Conservation (phyloP, 2,113 vertebrate species). For the Rhineura floridana region DNA sequence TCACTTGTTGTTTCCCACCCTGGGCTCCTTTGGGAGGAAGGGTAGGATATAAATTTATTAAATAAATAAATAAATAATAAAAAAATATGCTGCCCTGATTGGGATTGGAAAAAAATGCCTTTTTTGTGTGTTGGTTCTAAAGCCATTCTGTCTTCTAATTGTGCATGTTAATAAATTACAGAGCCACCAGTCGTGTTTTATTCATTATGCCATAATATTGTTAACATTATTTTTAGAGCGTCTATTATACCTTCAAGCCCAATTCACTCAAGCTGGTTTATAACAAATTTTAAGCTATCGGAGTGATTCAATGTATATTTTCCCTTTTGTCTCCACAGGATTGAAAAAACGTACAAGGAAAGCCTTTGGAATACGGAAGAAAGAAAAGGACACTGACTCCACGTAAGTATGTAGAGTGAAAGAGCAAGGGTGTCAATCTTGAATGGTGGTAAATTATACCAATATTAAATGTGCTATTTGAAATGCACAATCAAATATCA, state of each 20-base stretch:
- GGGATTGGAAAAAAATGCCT: background rate
- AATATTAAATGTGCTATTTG: fast-evolving
- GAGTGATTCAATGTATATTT: background rate
- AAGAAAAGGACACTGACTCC: constrained; percentile 95
- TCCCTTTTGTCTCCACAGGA: constrained; percentile 78
- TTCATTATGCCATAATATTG: background rate
- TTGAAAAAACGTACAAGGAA: constrained; percentile 98
- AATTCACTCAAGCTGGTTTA: background rate
- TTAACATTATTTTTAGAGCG: background rate
- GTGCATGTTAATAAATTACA: background rate
- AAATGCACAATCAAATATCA: fast-evolving
- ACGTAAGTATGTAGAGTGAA: constrained; percentile 76
- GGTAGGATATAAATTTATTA: too few relatives aligned
- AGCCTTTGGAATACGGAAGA: constrained; percentile 96
- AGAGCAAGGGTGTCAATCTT: fast-evolving
- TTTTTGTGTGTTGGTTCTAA: background rate
- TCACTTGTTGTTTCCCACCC: too few relatives aligned
- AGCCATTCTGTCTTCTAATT: background rate
- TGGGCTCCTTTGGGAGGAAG: too few relatives aligned
- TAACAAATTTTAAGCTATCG: background rate
- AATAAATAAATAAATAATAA: too few relatives aligned
- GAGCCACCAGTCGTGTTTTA: background rate
- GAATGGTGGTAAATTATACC: background rate
- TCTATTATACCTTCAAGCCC: background rate
- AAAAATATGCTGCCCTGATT: background rate